Base-by-base conservation (phyloP, 2,113 vertebrate genomes). In the Oreochromis aureus region DNA sequence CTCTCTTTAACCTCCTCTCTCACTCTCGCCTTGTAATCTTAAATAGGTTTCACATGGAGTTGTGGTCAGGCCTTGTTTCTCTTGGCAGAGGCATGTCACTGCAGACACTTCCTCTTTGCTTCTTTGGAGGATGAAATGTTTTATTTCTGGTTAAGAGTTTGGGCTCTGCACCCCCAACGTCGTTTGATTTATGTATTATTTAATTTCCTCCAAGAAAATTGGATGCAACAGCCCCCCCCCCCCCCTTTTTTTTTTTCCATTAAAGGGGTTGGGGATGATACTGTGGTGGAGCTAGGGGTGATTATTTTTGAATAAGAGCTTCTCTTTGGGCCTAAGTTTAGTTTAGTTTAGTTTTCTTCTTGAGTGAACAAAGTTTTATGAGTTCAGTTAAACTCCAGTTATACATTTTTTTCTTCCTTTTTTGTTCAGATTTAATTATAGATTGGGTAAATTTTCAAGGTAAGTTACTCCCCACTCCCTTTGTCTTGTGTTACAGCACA, bases 111-210 rank as follows among this genome's bases (percentile, higher is more conserved):
- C 94, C 97, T 97, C 96, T 96, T 96, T 91, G 95, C 96, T 96
- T 97, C 96, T 96, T 96, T 95, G 96, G 96, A 97, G 96, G 97
- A 97, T 97, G 96, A 97, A 97, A 96, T 90, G 86, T 97, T 98
- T 97, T 95, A 97, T 97, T 97, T 97, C 96, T 97, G 97, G 95
- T 96, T 91, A 96, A 96, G 85, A 94, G 90, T 93, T 88, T 84
- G 22, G 95, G 82, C 89, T 89, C 86, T 32, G 59, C 87, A 55
- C 88, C 85, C 96, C 96, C 95, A 46, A 76, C 94, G 85, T 81
- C 89, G 88, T 97, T 97, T 97, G 96, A 97, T 97, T 98, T 97
- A 97, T 96, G 97, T 95, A 97, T 97, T 98, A 98, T 97, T 98
- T 97, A 94, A 98, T 98, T 98, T 98, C 97, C 97, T 97, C 94